phyloP scores from a whole-genome alignment of 2,888 invertebrate genomes.

The Neoaliturus tenellus region DNA sequence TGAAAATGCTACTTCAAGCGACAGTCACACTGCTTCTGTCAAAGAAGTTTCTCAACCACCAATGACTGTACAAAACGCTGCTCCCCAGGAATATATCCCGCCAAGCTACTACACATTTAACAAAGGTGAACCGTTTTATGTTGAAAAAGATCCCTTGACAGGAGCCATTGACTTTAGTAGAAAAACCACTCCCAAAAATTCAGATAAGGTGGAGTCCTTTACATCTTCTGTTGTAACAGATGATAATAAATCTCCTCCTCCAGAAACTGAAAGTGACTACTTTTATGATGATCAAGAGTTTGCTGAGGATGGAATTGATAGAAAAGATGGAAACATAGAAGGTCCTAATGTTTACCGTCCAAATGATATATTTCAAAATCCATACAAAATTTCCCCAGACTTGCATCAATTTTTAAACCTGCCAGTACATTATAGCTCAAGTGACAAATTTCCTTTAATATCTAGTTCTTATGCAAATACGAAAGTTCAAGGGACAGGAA shows the following conservation, averaged over 20 bases:
- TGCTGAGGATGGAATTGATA: slow-evolving; percentile 70
- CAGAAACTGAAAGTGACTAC: slow-evolving; percentile 61
- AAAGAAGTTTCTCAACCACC: slow-evolving; percentile 58
- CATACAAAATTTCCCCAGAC: slow-evolving; percentile 72
- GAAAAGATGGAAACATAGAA: slow-evolving; percentile 73
- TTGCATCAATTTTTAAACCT: slow-evolving; percentile 82
- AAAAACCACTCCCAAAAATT: slow-evolving; percentile 72
- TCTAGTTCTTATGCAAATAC: slow-evolving; percentile 84
- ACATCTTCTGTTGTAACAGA: slow-evolving; percentile 62
- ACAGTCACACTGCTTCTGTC: slow-evolving; percentile 59
- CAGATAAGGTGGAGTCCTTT: slow-evolving; percentile 63
- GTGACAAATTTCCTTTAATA: slow-evolving; percentile 81
- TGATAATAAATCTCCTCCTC: slow-evolving; percentile 68
- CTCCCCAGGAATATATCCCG: slow-evolving; percentile 54
- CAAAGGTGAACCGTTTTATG: slow-evolving; percentile 82
- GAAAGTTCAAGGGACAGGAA: slow-evolving; percentile 78
- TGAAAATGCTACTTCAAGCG: slow-evolving; percentile 40
- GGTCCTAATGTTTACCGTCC: slow-evolving; percentile 72
- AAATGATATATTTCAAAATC: slow-evolving; percentile 74
- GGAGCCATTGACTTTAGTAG: slow-evolving; percentile 79
- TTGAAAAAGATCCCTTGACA: slow-evolving; percentile 81
- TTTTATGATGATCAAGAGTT: slow-evolving; percentile 66
- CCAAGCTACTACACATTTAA: slow-evolving; percentile 76
- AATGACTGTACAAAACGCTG: slow-evolving; percentile 63
- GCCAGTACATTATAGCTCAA: slow-evolving; percentile 80